phyloP scores from a whole-genome alignment of 2,113 vertebrate species.

The Acinonyx jubatus region DNA sequence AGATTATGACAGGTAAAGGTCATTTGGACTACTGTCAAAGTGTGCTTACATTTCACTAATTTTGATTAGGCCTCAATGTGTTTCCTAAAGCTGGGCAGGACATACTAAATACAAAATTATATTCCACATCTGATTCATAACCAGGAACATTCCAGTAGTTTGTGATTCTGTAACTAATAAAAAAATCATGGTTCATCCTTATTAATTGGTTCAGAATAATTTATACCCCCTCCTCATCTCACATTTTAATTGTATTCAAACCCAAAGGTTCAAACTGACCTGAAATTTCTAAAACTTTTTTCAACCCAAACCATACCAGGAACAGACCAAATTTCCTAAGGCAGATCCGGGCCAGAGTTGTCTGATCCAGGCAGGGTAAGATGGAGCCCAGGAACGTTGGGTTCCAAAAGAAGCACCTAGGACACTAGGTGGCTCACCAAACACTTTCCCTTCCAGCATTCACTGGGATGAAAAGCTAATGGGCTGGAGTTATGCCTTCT shows the following conservation, averaged over 20 bases:
- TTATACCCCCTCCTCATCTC: not conserved
- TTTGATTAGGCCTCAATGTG: not conserved
- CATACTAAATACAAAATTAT: not conserved
- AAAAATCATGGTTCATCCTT: not conserved
- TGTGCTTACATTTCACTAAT: not conserved
- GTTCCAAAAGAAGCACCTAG: not conserved
- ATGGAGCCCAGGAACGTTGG: not conserved
- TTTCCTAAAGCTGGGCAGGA: not conserved
- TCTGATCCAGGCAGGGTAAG: not conserved
- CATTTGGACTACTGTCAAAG: not conserved
- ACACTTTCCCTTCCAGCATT: not conserved
- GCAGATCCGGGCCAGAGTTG: not conserved
- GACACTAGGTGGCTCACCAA: not conserved
- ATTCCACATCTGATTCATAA: not conserved
- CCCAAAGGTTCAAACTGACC: not conserved
- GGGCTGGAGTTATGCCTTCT: not conserved
- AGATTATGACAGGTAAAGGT: not conserved
- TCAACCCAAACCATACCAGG: not conserved
- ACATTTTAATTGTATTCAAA: slow-evolving; percentile 45
- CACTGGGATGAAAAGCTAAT: not conserved
- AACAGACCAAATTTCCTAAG: not conserved
- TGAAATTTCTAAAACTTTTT: not conserved
- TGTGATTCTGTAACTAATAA: not conserved
- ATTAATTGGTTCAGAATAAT: not conserved
- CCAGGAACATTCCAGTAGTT: not conserved